Evolutionary conservation across 23 tunicate species (phyloP).

Genomic region (Trididemnum clinides): DNA sequence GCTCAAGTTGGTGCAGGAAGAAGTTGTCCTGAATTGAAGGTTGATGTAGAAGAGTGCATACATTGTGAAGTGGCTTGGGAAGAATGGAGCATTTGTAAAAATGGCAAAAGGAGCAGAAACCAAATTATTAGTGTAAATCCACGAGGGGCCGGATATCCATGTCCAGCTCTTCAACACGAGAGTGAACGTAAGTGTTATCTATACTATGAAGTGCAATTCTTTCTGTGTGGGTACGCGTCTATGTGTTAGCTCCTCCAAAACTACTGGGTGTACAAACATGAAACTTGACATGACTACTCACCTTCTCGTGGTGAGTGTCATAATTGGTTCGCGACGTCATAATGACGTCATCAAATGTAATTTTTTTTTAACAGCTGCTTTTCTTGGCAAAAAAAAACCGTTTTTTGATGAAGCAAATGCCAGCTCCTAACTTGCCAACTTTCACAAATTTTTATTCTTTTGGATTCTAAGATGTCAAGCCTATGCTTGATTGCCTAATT

Average conservation of each 20-base stretch:
- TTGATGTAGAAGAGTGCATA: constrained; percentile 55
- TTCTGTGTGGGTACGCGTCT: neutral
- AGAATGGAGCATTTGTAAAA: constrained; percentile 60
- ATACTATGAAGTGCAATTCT: neutral
- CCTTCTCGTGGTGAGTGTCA: neutral
- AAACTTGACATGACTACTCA: too few species aligned
- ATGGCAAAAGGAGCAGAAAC: constrained; percentile 4
- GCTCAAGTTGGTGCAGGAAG: constrained; percentile 72
- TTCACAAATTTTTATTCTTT: too few species aligned
- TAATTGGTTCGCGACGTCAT: neutral
- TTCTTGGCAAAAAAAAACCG: too few species aligned
- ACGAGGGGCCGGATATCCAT: constrained; percentile 57
- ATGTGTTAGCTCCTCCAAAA: neutral
- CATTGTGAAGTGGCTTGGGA: constrained; percentile 71
- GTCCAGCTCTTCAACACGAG: constrained; percentile 45
- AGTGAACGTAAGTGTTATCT: constrained; percentile 28
- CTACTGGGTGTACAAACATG: too few species aligned
- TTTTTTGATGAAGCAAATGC: too few species aligned
- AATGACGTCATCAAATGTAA: neutral
- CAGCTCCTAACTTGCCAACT: too few species aligned
- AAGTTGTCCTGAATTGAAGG: constrained; percentile 37
- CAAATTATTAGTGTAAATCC: constrained; percentile 28
- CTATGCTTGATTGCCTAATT: too few species aligned
- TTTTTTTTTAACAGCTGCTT: too few species aligned
- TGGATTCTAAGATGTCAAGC: too few species aligned